A percentile compares a stretch with the other conserved stretches of the same genome.
Conservation (phyloP, 2,888 invertebrate genomes). For the Lycaena phlaeas region DNA sequence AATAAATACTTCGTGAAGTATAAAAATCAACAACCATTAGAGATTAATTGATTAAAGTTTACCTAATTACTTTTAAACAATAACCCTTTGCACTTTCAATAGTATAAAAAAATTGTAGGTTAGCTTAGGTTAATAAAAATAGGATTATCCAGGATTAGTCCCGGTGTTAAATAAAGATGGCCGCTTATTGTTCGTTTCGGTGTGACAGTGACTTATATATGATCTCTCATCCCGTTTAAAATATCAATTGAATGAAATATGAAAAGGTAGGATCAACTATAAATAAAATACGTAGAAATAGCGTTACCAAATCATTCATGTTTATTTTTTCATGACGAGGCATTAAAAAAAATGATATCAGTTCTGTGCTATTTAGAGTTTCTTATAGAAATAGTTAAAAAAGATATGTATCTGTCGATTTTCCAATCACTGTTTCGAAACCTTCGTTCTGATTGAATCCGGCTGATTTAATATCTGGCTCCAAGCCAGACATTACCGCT, state of each 20-base stretch:
- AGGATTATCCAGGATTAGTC: too few relatives aligned
- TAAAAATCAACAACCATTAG: too few relatives aligned
- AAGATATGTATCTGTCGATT: neutral
- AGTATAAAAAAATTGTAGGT: too few relatives aligned
- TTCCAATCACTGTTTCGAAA: neutral
- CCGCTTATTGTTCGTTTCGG: neutral
- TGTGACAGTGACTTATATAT: neutral
- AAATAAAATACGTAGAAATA: neutral
- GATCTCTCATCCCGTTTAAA: neutral
- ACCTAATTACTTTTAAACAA: too few relatives aligned
- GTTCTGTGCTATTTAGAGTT: neutral
- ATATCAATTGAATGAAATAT: constrained; percentile 1
- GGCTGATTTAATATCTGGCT: neutral
- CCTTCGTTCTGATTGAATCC: constrained; percentile 4
- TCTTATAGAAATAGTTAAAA: neutral
- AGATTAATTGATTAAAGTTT: too few relatives aligned
- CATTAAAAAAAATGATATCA: neutral
- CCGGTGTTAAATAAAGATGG: too few relatives aligned
- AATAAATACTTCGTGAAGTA: too few relatives aligned
- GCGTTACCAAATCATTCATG: neutral
- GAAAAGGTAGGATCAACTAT: neutral
- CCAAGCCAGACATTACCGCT: neutral
- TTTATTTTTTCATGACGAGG: neutral
- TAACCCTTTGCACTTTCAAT: too few relatives aligned
- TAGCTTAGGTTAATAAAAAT: too few relatives aligned